Evolutionary conservation across 2,113 vertebrate species (phyloP).

Genomic region (Pithys albifrons): DNA sequence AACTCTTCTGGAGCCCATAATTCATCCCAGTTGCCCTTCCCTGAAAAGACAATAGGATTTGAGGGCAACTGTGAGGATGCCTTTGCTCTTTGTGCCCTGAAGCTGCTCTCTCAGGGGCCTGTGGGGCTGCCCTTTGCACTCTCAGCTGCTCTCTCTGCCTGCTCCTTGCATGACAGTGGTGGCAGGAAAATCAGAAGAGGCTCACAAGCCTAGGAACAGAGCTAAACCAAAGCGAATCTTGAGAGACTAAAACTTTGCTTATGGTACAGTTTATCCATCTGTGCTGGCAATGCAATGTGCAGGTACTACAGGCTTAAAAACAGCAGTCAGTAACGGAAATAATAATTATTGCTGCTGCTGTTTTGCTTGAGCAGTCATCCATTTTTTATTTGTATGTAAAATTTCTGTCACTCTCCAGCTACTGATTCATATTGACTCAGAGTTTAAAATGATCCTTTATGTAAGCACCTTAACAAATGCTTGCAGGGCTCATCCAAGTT

Average conservation of each 20-base stretch:
- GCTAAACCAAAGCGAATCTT: not conserved
- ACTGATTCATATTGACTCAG: not conserved
- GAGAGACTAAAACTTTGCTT: not conserved
- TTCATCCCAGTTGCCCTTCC: not conserved
- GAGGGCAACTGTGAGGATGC: not conserved
- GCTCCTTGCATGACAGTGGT: not conserved
- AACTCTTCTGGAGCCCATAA: not conserved
- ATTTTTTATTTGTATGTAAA: not conserved
- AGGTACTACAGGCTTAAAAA: not conserved
- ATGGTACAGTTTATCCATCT: not conserved
- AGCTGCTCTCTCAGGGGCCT: not conserved
- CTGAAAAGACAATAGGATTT: not conserved
- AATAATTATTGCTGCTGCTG: not conserved
- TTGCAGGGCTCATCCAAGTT: not conserved
- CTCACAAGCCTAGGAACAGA: not conserved
- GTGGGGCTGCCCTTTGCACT: not conserved
- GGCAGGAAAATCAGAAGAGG: not conserved
- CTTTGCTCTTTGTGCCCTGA: not conserved
- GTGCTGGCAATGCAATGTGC: not conserved
- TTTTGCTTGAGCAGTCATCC: not conserved
- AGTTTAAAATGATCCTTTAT: not conserved
- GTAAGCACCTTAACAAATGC: not conserved
- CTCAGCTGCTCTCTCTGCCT: not conserved
- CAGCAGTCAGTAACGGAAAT: not conserved
- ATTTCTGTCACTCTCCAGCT: not conserved